Conservation (phyloP, 2,888 invertebrate species). For the Notocelia uddmanniana region DNA sequence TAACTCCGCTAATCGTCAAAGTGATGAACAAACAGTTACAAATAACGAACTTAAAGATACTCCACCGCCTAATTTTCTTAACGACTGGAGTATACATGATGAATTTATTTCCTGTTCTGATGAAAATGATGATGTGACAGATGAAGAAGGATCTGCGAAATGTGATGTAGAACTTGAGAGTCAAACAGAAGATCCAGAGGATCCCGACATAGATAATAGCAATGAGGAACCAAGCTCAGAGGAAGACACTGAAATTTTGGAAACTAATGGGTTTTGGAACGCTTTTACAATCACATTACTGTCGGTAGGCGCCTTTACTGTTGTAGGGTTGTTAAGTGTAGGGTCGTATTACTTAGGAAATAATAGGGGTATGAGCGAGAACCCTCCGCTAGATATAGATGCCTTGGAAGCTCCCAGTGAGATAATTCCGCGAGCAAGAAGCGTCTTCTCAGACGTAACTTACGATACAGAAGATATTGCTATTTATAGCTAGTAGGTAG, state of each 20-base stretch:
- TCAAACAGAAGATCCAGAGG: background rate
- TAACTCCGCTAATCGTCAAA: constrained; percentile 1
- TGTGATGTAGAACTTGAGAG: background rate
- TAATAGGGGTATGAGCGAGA: constrained; percentile 41
- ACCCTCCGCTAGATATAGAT: constrained; percentile 44
- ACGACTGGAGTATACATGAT: constrained; percentile 10
- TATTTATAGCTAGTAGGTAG: no score
- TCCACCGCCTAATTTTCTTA: background rate
- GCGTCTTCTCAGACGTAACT: constrained; percentile 28
- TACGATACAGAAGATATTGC: constrained; percentile 31
- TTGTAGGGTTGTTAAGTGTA: constrained; percentile 50
- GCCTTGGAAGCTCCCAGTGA: constrained; percentile 51
- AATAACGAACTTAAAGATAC: background rate
- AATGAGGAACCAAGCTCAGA: constrained; percentile 15
- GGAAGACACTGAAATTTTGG: constrained; percentile 9
- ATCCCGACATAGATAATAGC: background rate
- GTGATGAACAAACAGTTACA: constrained; percentile 13
- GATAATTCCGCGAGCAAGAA: constrained; percentile 46
- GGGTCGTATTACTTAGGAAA: constrained; percentile 57
- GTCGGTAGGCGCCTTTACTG: constrained; percentile 49
- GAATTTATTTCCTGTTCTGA: constrained; percentile 19
- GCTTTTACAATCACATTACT: constrained; percentile 55
- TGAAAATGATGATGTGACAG: constrained; percentile 28
- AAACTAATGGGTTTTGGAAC: constrained; percentile 51
- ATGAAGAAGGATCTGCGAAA: constrained; percentile 30